These are phyloP conservation scores for Entomobrya proxima DNA, from an alignment of 2,888 invertebrate genomes.

Conservation along the genomic window DNA sequence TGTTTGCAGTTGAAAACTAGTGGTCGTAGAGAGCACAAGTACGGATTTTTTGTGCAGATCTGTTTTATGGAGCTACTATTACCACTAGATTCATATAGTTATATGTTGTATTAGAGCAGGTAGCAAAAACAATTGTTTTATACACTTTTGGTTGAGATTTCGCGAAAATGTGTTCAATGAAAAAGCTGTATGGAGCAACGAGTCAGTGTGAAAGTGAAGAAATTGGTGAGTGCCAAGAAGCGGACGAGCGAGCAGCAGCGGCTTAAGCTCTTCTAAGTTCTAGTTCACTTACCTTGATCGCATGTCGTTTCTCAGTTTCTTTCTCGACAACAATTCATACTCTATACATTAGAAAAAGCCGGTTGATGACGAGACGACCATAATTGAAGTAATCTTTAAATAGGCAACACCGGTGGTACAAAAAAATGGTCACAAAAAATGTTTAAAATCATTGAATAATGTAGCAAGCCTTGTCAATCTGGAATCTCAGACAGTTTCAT, in stretches of 20 bases:
- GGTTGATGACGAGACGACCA: slow-evolving; percentile 9
- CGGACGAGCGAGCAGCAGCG: background rate
- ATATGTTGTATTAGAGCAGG: too few species aligned
- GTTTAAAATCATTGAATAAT: background rate
- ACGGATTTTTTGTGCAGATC: slow-evolving; percentile 26
- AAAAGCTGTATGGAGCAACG: background rate
- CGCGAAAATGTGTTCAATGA: slow-evolving; percentile 4
- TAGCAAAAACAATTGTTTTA: background rate
- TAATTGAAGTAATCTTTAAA: slow-evolving; percentile 26
- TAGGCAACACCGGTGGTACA: background rate
- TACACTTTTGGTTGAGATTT: background rate
- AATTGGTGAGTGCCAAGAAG: slow-evolving; percentile 8
- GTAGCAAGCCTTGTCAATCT: background rate
- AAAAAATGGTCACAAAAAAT: slow-evolving; percentile 39
- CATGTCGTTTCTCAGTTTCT: background rate
- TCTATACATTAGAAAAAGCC: slow-evolving; percentile 19
- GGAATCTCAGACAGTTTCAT: background rate
- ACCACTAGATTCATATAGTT: too few species aligned
- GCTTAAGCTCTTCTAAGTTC: background rate
- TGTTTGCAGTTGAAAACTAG: slow-evolving; percentile 48
- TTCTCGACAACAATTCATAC: background rate
- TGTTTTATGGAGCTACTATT: too few species aligned
- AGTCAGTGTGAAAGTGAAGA: slow-evolving; percentile 52
- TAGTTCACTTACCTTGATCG: slow-evolving; percentile 56
- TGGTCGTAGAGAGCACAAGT: slow-evolving; percentile 37